phyloP scores from a whole-genome alignment of 2,113 vertebrate species.

The Pseudolaguvia tuberculata region DNA sequence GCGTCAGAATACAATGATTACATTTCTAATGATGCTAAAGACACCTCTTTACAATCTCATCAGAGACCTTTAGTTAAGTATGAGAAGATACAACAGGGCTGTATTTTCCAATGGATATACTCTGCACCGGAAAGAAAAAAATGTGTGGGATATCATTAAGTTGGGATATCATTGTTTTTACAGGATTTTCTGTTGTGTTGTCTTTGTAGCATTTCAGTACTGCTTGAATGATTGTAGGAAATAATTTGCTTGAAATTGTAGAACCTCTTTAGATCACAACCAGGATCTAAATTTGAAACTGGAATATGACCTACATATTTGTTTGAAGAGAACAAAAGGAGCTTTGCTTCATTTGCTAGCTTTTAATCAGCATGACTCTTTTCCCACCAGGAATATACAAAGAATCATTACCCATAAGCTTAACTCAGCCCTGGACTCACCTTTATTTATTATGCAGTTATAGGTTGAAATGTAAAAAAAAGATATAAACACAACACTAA shows the following conservation, averaged over 20 bases:
- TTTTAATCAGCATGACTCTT: constrained; percentile 45
- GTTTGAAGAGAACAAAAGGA: background rate
- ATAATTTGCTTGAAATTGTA: background rate
- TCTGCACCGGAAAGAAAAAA: constrained; percentile 27
- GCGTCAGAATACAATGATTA: constrained; percentile 40
- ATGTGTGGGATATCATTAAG: constrained; percentile 24
- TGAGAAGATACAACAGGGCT: constrained; percentile 23
- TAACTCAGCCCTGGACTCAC: constrained; percentile 32
- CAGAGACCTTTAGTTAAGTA: constrained; percentile 23
- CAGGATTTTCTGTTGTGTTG: background rate
- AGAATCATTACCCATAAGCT: constrained; percentile 47
- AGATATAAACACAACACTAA: background rate
- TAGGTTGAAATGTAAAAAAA: constrained; percentile 21
- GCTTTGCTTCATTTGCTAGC: background rate
- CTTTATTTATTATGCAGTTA: constrained; percentile 46
- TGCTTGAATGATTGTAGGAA: background rate
- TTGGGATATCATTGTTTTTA: constrained; percentile 14
- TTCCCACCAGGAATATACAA: constrained; percentile 38
- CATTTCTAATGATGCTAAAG: constrained; percentile 30
- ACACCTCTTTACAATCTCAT: constrained; percentile 33
- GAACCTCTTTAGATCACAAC: background rate
- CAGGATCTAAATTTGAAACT: constrained; percentile 36
- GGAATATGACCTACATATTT: constrained; percentile 29
- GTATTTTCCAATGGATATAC: constrained; percentile 27
- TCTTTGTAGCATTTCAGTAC: background rate